Conservation (phyloP, 2,113 vertebrate genomes). For the Calonectris borealis region DNA sequence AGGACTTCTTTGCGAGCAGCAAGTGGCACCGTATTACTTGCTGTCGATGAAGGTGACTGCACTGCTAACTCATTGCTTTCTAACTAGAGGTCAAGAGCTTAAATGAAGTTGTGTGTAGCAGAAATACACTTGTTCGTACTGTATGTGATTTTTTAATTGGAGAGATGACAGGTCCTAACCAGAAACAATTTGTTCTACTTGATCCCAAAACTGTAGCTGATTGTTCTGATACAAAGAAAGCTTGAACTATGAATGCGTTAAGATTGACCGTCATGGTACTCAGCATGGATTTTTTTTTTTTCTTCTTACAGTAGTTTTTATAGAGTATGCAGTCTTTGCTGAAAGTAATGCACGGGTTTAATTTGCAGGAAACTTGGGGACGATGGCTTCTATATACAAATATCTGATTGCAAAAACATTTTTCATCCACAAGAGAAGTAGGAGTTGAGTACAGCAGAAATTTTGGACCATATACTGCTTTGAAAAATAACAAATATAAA, state of each 20-base stretch:
- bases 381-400: neutral
- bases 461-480: neutral
- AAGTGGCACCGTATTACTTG: neutral
- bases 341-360: neutral
- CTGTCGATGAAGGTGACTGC: neutral
- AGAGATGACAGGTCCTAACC: neutral
- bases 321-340: neutral
- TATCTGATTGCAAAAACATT: neutral
- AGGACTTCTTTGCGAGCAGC: neutral
- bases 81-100: neutral
- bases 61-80: neutral
- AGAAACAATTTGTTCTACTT: conserved; percentile 2
- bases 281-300: neutral
- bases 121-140: neutral
- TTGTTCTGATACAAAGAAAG: neutral
- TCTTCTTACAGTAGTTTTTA: neutral
- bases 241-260: neutral
- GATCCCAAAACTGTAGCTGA: neutral
- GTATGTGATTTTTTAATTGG: neutral
- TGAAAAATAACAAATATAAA: neutral
- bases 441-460: neutral
- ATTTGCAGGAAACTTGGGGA: neutral
- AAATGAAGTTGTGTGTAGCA: neutral
- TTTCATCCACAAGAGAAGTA: neutral
- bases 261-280: neutral